Percentiles rank a stretch among this genome's conserved stretches.
Evolutionary conservation across 2,888 invertebrate genomes (phyloP).

Genomic region (Diachrysia chrysitis): DNA sequence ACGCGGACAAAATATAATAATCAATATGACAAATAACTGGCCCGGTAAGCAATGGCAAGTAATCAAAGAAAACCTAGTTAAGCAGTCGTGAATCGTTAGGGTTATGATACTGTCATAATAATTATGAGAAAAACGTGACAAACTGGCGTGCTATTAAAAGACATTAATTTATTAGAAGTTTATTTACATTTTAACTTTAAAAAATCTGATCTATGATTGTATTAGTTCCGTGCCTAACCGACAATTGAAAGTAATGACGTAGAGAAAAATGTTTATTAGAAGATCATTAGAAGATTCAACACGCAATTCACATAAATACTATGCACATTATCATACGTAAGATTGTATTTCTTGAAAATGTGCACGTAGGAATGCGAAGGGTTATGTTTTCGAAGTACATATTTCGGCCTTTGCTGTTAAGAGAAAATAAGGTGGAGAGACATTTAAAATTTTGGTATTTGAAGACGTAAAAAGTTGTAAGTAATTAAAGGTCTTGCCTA

Average conservation of each 20-base stretch:
- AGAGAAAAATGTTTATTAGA: conserved; percentile 1
- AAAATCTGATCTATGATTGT: background rate
- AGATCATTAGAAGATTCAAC: conserved; percentile 4
- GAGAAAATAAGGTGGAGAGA: no score
- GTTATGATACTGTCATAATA: conserved; percentile 21
- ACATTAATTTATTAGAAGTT: background rate
- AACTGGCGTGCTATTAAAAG: conserved; percentile 33
- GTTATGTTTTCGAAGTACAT: background rate
- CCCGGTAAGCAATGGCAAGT: background rate
- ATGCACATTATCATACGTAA: background rate
- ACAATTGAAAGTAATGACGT: conserved; percentile 1
- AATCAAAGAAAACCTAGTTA: background rate
- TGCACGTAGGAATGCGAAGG: background rate
- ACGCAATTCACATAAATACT: background rate
- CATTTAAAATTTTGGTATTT: no score
- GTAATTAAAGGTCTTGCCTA: no score
- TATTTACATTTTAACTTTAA: background rate
- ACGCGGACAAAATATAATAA: no score
- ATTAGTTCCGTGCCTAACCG: conserved; percentile 2
- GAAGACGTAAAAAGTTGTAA: no score
- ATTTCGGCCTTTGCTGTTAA: no score
- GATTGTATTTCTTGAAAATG: background rate
- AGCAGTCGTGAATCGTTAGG: background rate
- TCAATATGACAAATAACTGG: no score
- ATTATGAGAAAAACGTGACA: conserved; percentile 50